Conservation (phyloP, 2,797 vertebrate genomes). For the Hafferia zeledoni region DNA sequence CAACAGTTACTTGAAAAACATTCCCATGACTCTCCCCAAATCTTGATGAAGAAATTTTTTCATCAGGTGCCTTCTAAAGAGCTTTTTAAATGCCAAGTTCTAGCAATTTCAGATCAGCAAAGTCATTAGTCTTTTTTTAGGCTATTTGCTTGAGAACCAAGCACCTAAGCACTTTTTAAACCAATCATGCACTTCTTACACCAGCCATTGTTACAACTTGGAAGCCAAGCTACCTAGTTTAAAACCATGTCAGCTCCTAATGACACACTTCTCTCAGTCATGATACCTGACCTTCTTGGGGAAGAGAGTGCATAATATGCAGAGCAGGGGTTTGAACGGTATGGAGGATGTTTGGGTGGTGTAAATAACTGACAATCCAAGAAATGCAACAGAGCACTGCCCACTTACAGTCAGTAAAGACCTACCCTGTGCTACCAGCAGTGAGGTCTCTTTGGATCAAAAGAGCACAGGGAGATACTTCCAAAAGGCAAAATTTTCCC, state of each 20-base stretch:
- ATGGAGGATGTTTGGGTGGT: neutral
- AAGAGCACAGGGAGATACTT: neutral
- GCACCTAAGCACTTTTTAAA: neutral
- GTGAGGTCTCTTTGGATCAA: neutral
- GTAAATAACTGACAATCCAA: neutral
- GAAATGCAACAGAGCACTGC: neutral
- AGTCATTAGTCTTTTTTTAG: conserved; percentile 22
- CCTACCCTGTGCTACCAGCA: neutral
- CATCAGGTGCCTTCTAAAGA: neutral
- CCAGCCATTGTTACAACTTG: neutral
- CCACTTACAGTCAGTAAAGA: neutral
- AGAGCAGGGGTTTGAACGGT: neutral
- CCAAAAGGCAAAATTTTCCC: neutral
- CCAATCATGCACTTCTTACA: neutral
- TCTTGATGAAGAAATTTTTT: neutral
- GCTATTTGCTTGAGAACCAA: neutral
- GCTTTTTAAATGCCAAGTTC: neutral
- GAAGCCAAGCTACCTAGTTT: neutral
- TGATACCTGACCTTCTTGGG: neutral
- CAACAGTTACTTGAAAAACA: neutral
- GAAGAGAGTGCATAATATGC: neutral
- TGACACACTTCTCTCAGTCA: neutral
- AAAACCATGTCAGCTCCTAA: neutral
- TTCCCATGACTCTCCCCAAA: neutral
- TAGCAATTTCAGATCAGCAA: neutral